A percentile compares a stretch with the other conserved stretches of the same genome.
phyloP scores from a whole-genome alignment of 2,797 vertebrate genomes.

The Gorsachius magnificus region DNA sequence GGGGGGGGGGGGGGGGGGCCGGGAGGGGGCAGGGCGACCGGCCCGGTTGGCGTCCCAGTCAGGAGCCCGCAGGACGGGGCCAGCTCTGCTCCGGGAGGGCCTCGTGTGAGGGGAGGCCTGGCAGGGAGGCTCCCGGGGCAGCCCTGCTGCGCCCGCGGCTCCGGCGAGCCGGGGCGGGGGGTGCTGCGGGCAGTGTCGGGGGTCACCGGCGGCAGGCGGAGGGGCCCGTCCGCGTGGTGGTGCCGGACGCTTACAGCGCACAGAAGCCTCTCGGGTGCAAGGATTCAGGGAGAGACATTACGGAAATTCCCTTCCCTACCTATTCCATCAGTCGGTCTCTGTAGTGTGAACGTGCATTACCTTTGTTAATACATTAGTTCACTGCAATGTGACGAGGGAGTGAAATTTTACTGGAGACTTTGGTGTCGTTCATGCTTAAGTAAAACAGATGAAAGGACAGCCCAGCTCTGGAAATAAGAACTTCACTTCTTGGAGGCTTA shows the following conservation, averaged over 20 bases:
- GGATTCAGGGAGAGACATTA: background rate
- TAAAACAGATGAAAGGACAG: background rate
- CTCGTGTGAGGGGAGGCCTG: background rate
- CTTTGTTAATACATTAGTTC: too few species aligned
- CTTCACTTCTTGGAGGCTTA: background rate
- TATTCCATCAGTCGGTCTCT: background rate
- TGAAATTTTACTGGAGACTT: background rate
- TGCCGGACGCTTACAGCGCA: fast-evolving
- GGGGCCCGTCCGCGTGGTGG: fast-evolving
- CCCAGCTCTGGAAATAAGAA: background rate
- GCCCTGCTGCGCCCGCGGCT: background rate
- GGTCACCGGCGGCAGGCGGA: background rate
- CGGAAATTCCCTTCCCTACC: background rate
- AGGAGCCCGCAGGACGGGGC: too few species aligned
- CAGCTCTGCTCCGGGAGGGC: too few species aligned
- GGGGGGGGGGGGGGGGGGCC: background rate
- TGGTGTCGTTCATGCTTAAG: background rate
- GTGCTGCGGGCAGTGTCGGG: background rate
- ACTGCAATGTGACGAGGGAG: background rate
- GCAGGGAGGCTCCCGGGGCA: fast-evolving
- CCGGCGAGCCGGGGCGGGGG: too few species aligned
- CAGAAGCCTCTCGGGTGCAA: too few species aligned
- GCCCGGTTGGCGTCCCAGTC: too few species aligned
- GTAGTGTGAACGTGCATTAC: background rate
- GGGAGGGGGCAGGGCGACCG: background rate